phyloP scores from a whole-genome alignment of 2,888 invertebrate genomes.

The Rhingia rostrata region DNA sequence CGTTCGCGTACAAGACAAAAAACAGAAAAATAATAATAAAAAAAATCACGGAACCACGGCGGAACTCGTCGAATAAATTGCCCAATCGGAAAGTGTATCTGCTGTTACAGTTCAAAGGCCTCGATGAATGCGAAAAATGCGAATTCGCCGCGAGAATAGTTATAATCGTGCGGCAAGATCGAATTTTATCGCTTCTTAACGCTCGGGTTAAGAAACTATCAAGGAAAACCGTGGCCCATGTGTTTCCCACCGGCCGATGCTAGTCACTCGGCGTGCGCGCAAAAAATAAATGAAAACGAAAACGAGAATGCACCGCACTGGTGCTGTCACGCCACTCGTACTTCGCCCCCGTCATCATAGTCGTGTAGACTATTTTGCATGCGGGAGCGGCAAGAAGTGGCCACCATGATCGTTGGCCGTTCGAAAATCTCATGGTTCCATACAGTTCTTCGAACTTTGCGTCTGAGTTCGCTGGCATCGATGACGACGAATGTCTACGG shows the following conservation, averaged over 20 bases:
- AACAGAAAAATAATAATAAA: constrained; percentile 3
- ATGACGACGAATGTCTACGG: constrained; percentile 60
- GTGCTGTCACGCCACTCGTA: background rate
- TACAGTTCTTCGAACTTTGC: constrained; percentile 75
- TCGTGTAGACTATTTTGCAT: constrained; percentile 52
- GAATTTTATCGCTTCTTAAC: constrained; percentile 66
- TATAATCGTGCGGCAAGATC: constrained; percentile 63
- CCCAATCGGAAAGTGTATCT: constrained; percentile 68
- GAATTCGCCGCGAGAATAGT: constrained; percentile 71
- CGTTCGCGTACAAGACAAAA: background rate
- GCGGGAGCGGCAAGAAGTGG: constrained; percentile 3
- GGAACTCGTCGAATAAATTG: constrained; percentile 49
- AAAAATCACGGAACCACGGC: constrained; percentile 58
- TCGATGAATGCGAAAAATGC: constrained; percentile 67
- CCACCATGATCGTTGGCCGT: constrained; percentile 1
- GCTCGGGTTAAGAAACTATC: constrained; percentile 75
- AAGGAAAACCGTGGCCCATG: constrained; percentile 72
- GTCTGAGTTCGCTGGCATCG: constrained; percentile 63
- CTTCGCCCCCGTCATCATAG: background rate
- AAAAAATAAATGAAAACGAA: constrained; percentile 70
- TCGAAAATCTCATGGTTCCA: constrained; percentile 66
- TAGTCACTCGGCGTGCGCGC: constrained; percentile 14
- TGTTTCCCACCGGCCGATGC: constrained; percentile 8
- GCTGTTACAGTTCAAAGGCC: constrained; percentile 71
- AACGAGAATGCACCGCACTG: constrained; percentile 59